phyloP scores from a whole-genome alignment of 2,888 invertebrate species.

The Agrenia bidenticulata region DNA sequence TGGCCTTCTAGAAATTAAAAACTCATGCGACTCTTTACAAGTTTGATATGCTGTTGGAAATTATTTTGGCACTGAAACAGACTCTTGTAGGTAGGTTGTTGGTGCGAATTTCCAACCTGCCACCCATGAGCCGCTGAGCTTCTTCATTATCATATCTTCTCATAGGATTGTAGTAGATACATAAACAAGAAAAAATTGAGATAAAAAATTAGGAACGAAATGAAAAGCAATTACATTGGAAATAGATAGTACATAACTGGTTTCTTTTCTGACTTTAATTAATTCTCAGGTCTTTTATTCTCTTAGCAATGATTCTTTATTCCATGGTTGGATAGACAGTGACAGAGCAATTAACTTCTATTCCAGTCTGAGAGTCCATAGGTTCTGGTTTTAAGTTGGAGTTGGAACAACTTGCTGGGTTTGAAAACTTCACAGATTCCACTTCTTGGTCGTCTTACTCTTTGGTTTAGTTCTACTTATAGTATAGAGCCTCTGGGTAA shows the following conservation, averaged over 20 bases:
- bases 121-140: conserved; percentile 24
- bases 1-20: too few relatives aligned
- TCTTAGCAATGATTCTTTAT: conserved; percentile 3
- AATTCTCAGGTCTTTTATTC: conserved; percentile 21
- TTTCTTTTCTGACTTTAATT: conserved; percentile 31
- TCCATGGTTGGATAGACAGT: conserved; percentile 14
- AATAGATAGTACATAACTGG: conserved; percentile 44
- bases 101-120: conserved; percentile 28
- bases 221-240: conserved; percentile 50
- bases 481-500: too few relatives aligned
- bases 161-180: not conserved
- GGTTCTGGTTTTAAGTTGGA: too few relatives aligned
- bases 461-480: too few relatives aligned
- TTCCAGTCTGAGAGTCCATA: not conserved
- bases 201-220: conserved; percentile 37
- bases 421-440: too few relatives aligned
- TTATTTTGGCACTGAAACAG: too few relatives aligned
- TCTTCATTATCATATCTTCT: conserved; percentile 20
- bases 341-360: conserved; percentile 18
- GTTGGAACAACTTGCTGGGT: too few relatives aligned
- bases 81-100: too few relatives aligned
- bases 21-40: too few relatives aligned
- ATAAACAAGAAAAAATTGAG: conserved; percentile 7
- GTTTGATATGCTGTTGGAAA: too few relatives aligned
- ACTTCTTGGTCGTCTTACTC: too few relatives aligned